These are phyloP conservation scores for Hypanus sabinus DNA, from an alignment of 2,113 vertebrate species.

Conservation along the genomic window DNA sequence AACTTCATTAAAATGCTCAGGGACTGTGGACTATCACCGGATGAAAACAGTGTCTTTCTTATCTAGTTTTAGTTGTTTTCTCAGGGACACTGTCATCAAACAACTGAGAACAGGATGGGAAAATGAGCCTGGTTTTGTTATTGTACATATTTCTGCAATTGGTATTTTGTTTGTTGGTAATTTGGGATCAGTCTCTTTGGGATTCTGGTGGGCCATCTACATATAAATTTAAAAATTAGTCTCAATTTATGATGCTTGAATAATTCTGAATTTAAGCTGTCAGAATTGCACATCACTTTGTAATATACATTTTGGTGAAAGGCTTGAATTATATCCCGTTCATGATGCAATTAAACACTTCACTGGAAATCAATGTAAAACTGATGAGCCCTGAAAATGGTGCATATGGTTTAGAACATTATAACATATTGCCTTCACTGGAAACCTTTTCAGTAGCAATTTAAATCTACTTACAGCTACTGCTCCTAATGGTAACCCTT, in stretches of 20 bases:
- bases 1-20: not conserved
- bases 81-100: not conserved
- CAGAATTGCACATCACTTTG: slow-evolving; percentile 91
- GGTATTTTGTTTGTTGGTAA: not conserved
- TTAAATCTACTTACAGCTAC: slow-evolving; percentile 98
- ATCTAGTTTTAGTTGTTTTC: not conserved
- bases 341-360: slow-evolving; percentile 99
- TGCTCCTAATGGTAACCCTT: slow-evolving; percentile 67
- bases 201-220: not conserved
- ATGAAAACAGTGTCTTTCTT: not conserved
- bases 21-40: not conserved
- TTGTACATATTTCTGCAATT: not conserved
- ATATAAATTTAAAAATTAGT: slow-evolving; percentile 27
- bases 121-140: not conserved
- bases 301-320: slow-evolving; percentile 94
- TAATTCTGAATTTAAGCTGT: slow-evolving; percentile 75
- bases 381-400: slow-evolving; percentile 99
- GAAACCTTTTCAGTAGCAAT: slow-evolving; percentile 97
- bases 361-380: slow-evolving; percentile 99
- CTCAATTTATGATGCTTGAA: slow-evolving; percentile 48
- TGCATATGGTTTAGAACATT: slow-evolving; percentile 99
- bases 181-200: not conserved
- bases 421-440: slow-evolving; percentile 99
- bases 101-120: not conserved
- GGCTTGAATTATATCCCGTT: slow-evolving; percentile 99